A percentile compares a stretch with the other conserved stretches of the same genome.
These are phyloP conservation scores for Dryomyza anilis DNA, from an alignment of 2,888 invertebrate species.

Conservation along the genomic window DNA sequence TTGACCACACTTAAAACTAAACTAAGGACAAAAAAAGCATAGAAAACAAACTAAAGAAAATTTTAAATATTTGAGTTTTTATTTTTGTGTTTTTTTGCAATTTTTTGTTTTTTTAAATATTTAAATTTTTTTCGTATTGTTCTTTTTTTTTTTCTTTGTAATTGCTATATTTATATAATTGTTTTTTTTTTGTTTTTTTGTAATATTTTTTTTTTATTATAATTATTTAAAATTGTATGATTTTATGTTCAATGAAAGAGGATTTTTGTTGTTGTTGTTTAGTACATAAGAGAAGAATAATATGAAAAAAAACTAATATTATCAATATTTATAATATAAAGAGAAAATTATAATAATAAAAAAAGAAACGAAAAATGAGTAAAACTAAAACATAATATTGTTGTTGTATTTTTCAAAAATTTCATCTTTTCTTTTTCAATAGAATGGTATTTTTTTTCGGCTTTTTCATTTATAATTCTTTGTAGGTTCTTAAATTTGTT, in stretches of 20 bases:
- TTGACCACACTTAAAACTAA: no score
- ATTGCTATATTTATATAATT: conserved; percentile 34
- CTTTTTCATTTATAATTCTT: conserved; percentile 19
- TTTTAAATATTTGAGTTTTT: conserved; percentile 23
- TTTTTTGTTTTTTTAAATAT: conserved; percentile 29
- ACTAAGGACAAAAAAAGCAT: no score
- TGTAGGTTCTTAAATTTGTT: conserved; percentile 5
- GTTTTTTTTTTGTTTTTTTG: no score
- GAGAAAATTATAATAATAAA: conserved; percentile 41
- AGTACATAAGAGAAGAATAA: conserved; percentile 10
- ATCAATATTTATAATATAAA: conserved; percentile 39
- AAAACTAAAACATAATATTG: conserved; percentile 45
- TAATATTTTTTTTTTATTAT: no score
- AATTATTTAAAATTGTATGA: conserved; percentile 33
- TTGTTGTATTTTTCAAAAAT: conserved; percentile 42
- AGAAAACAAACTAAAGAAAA: no score
- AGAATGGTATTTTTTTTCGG: conserved; percentile 37
- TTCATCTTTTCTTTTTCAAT: conserved; percentile 40
- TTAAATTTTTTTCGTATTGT: conserved; percentile 21
- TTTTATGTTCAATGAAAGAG: conserved; percentile 34
- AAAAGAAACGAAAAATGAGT: conserved; percentile 42
- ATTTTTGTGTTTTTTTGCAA: conserved; percentile 29
- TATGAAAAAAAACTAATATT: conserved; percentile 37
- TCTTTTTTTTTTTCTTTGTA: conserved; percentile 28
- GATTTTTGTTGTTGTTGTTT: conserved; percentile 13